Percentiles rank a stretch among this genome's conserved stretches.
Evolutionary conservation across 2,888 invertebrate species (phyloP).

Genomic region (Protodeltote pygarga): DNA sequence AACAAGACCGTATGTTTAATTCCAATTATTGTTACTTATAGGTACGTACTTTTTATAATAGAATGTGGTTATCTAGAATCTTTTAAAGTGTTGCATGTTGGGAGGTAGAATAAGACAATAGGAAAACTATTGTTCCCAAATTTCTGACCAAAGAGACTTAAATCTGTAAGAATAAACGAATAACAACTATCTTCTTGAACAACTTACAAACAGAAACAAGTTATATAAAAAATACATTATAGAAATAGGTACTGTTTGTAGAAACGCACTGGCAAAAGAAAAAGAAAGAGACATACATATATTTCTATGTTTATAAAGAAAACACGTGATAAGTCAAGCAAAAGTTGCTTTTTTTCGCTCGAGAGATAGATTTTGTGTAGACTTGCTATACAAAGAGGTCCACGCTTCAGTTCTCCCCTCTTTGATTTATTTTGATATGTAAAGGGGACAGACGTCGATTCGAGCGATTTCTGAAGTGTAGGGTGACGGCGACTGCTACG

Average conservation of each 20-base stretch:
- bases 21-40: too few species aligned
- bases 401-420: constrained; percentile 43
- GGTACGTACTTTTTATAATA: too few species aligned
- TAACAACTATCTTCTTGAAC: constrained; percentile 7
- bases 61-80: too few species aligned
- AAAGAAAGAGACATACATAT: constrained; percentile 32
- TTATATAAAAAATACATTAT: constrained; percentile 31
- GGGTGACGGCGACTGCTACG: constrained; percentile 1
- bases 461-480: constrained; percentile 38
- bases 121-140: too few species aligned
- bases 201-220: constrained; percentile 29
- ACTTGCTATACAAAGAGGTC: constrained; percentile 49
- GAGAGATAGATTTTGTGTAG: constrained; percentile 36
- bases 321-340: constrained; percentile 43
- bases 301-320: constrained; percentile 48
- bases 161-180: too few species aligned
- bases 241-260: constrained; percentile 38
- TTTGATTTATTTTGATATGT: constrained; percentile 59
- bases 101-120: too few species aligned
- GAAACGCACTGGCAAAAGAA: constrained; percentile 38
- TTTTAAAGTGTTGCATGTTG: too few species aligned
- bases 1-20: too few species aligned
- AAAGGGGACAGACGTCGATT: constrained; percentile 51
- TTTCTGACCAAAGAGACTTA: too few species aligned
- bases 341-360: constrained; percentile 31